Base-by-base conservation (phyloP, 2,797 vertebrate genomes). In the Novumbra hubbsi region DNA sequence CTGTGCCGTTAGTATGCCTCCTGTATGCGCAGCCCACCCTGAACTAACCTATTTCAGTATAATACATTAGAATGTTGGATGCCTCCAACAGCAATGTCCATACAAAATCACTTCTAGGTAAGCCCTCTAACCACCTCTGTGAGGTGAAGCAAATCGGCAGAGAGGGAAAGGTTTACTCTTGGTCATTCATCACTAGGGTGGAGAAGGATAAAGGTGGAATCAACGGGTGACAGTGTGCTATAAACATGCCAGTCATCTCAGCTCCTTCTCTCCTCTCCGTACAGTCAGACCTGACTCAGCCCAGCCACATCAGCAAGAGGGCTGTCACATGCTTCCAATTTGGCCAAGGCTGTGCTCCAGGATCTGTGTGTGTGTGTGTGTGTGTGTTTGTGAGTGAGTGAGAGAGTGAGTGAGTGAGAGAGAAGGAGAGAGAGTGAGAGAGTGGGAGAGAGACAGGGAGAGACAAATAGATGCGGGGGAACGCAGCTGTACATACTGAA, bases 271-370 rank as follows among this genome's bases (percentile, higher is more conserved):
- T 34, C 28, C 68, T 27, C 16, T 30, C 24, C 19, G 67, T 52
- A 55, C 69, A 68, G 0, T 64, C 50, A 27, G 66, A 74, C 64
- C 72, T 78, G 81, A 82, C 69, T 84, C 77, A 88, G 88, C 55
- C 84, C 65, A 5, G 84, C 85, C 86, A 91, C 85, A 91, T 89
- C 87, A 90, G 90, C 88, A 92, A 80, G 70, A 73, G 73, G 38
- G 78, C 7, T 57, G 79, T 88, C 90, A 92, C 84, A 88, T 91
- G 92, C 77, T 86, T 90, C 83, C 84, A 83, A 90, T 93, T 90
- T 68, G 45, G 17, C 64, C 11, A 30, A 2, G 52, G 52, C 16
- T 84, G 80, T 15, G n/a, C 65, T 70, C 52, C 68, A 48, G 73
- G 65, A 69, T 17, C 34, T 57, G 24, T 21, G 30, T 64, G 57